A percentile compares a stretch with the other conserved stretches of the same genome.
phyloP scores from a whole-genome alignment of 2,113 vertebrate genomes.

The Oncorhynchus keta region DNA sequence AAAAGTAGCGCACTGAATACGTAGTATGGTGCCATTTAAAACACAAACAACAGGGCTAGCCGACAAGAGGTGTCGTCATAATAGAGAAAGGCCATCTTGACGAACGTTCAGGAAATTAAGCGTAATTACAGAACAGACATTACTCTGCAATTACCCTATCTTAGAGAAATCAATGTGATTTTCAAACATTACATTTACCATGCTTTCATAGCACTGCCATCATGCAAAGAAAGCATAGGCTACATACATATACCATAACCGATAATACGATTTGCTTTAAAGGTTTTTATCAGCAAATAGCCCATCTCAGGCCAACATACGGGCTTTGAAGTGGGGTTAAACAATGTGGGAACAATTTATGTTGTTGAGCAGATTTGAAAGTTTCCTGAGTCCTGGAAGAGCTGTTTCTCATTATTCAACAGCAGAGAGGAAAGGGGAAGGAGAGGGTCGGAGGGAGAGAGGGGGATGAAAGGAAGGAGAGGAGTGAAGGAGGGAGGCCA shows the following conservation, averaged over 20 bases:
- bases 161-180: neutral
- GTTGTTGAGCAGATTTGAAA: slow-evolving; percentile 11
- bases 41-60: too few species aligned
- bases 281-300: slow-evolving; percentile 1
- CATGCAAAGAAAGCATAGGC: neutral
- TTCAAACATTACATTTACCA: neutral
- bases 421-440: neutral
- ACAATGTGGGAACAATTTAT: slow-evolving; percentile 37
- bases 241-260: slow-evolving; percentile 23
- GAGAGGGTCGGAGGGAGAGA: neutral
- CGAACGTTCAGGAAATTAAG: neutral
- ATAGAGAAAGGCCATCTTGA: slow-evolving; percentile 22
- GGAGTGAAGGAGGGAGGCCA: neutral
- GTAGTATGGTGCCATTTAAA: too few species aligned
- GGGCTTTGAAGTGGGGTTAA: slow-evolving; percentile 21
- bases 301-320: neutral
- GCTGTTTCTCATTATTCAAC: slow-evolving; percentile 42
- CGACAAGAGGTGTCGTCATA: slow-evolving; percentile 16
- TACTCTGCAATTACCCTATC: slow-evolving; percentile 8
- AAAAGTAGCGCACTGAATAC: too few species aligned
- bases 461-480: neutral
- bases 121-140: slow-evolving; percentile 6
- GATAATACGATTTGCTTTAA: slow-evolving; percentile 10
- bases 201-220: neutral
- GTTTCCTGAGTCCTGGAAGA: slow-evolving; percentile 37